phyloP scores from a whole-genome alignment of 1,140 invertebrate genomes.

The Drosophila kohkoa region DNA sequence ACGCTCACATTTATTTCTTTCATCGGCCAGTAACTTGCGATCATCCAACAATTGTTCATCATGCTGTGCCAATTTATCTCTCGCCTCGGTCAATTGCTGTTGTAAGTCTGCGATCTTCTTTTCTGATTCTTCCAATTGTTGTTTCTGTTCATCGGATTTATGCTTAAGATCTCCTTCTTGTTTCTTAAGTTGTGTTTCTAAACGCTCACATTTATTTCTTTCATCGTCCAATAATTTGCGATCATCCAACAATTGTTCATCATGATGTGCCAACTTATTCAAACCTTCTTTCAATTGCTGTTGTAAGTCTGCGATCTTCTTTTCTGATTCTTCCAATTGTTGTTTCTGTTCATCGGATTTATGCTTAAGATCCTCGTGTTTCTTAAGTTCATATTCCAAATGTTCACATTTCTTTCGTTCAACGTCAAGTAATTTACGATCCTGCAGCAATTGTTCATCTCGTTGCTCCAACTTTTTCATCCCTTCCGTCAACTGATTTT shows the following conservation, averaged over 20 bases:
- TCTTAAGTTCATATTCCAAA: background rate
- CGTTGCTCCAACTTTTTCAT: background rate
- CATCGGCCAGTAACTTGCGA: no score
- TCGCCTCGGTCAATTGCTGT: conserved; percentile 16
- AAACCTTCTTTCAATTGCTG: no score
- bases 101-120: conserved; percentile 18
- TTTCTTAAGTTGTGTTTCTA: no score
- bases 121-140: background rate
- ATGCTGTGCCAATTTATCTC: background rate
- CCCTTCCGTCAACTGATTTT: conserved; percentile 16
- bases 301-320: no score
- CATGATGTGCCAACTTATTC: no score
- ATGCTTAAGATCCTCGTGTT: no score
- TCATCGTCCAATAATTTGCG: no score
- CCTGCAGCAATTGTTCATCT: background rate
- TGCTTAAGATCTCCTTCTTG: background rate
- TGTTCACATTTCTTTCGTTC: background rate
- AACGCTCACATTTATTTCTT: no score
- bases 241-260: no score
- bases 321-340: background rate
- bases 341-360: background rate
- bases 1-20: no score
- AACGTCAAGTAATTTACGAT: background rate
- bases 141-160: background rate
- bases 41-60: background rate